These are phyloP conservation scores for Brienomyrus brachyistius DNA, from an alignment of 2,113 vertebrate genomes.

Conservation along the genomic window DNA sequence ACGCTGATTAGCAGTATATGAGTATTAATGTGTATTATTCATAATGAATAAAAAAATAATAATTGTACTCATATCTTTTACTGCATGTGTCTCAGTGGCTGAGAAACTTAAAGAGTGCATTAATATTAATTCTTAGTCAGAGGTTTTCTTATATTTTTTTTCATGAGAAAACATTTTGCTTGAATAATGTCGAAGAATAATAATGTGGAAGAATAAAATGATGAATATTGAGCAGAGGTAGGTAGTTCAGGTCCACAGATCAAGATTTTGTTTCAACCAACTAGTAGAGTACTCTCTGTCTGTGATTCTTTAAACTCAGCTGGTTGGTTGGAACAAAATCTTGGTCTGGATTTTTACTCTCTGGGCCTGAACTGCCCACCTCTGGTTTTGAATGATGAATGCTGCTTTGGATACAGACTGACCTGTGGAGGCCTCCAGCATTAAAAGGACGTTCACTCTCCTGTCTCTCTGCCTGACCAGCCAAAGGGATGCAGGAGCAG, in stretches of 20 bases:
- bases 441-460: not conserved
- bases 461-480: not conserved
- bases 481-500: slow-evolving; percentile 17
- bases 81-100: not conserved
- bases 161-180: not conserved
- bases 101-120: not conserved
- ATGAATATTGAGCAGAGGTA: not conserved
- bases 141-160: not conserved
- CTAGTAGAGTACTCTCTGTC: not conserved
- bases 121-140: not conserved
- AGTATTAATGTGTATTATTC: not conserved
- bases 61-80: not conserved
- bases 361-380: not conserved
- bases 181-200: not conserved
- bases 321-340: not conserved
- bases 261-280: not conserved
- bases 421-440: not conserved
- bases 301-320: not conserved
- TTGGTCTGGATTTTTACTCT: not conserved
- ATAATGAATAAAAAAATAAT: not conserved
- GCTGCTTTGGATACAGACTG: not conserved
- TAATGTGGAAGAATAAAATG: not conserved
- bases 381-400: not conserved
- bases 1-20: not conserved
- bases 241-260: not conserved